Evolutionary conservation across 2,113 vertebrate genomes (phyloP), one percentile per base, ranked within the genome.

Genomic region (Microcebus griseorufus): DNA sequence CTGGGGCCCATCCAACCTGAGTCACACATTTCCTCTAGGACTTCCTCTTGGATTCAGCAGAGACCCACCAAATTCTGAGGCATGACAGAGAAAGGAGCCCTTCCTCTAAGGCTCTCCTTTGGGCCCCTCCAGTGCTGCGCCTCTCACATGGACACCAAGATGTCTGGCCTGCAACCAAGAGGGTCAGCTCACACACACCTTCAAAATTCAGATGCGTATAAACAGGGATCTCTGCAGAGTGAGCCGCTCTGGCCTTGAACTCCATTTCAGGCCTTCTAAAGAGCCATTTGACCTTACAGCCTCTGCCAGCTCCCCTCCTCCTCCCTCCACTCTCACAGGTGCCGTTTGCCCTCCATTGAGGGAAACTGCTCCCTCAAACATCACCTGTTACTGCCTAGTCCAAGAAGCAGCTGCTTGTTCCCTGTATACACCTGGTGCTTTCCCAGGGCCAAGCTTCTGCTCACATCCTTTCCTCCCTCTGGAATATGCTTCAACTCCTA

Each of bases 351-450:
- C 55, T 76, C 29, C 16, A 32, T 42, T 39, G n/a, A 5, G 55
- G 51, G 53, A 55, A 89, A 88, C 9, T 53, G 39, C 10, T 16
- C 20, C 27, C 70, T 84, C 51, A 90, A 62, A 73, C 2, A 37
- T 60, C 83, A 92, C 85, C 78, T 83, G 48, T 14, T 67, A 62
- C 27, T 25, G 48, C 16, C 72, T 29, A 72, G 11, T 90, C 69
- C 58, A 78, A 69, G 76, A 85, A 95, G 62, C 73, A 93, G 81
- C 55, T 94, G 88, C 53, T 88, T 27, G 6, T 91, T 93, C 62
- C 76, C 95, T 39, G 55, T 64, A 65, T 3, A 48, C 67, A 86
- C 39, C 91, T 91, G 88, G 62, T 75, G 12, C 48, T 85, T 96
- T 94, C 97, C 93, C 97, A 88, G 39, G 10, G 18, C 3, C 11